Percentiles rank a stretch among this genome's conserved stretches.
These are phyloP conservation scores for Rhabdomys pumilio DNA, from an alignment of 2,797 vertebrate genomes.

Conservation along the genomic window DNA sequence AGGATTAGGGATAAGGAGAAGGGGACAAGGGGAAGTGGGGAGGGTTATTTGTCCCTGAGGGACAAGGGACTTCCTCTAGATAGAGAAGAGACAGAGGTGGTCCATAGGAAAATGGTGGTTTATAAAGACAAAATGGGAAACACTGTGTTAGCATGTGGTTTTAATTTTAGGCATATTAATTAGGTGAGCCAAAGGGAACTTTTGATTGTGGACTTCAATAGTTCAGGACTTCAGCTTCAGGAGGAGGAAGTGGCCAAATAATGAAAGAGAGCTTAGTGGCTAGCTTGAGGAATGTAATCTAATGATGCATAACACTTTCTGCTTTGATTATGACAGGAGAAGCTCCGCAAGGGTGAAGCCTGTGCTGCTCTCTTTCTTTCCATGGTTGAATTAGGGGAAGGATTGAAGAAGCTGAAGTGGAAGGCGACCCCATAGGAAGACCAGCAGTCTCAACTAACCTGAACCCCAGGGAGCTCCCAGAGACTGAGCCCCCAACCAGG, in stretches of 20 bases:
- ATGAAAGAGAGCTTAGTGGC: neutral
- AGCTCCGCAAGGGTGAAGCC: too few species aligned
- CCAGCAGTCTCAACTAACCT: neutral
- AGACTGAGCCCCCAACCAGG: neutral
- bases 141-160: neutral
- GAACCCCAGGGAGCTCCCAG: neutral
- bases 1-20: neutral
- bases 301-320: too few species aligned
- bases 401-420: neutral
- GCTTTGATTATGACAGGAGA: too few species aligned
- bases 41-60: neutral
- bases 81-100: neutral
- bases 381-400: neutral
- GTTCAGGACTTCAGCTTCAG: neutral
- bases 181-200: neutral
- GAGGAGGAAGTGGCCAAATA: neutral
- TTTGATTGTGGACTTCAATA: neutral
- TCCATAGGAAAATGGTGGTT: neutral
- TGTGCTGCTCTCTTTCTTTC: too few species aligned
- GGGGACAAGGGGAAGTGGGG: neutral
- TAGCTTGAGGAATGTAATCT: too few species aligned
- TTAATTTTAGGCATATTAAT: neutral
- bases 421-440: neutral
- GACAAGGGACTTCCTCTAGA: neutral
- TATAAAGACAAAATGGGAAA: neutral